phyloP scores from a whole-genome alignment of 2,888 invertebrate genomes.

The Galeruca laticollis region DNA sequence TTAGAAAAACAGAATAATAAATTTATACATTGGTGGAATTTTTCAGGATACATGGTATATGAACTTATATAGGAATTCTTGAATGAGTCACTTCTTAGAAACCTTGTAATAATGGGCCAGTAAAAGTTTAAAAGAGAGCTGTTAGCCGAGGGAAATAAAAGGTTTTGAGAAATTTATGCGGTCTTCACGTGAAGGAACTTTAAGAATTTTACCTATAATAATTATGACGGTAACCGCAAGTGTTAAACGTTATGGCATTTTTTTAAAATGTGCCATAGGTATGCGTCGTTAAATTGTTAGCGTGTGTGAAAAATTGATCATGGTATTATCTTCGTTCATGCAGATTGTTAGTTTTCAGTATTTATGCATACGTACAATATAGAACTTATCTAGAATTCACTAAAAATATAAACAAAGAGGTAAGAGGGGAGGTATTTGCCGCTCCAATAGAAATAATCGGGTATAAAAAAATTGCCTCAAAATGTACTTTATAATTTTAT shows the following conservation, averaged over 20 bases:
- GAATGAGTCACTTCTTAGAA: conserved; percentile 7
- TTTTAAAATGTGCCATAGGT: not conserved
- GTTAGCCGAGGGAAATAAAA: conserved; percentile 3
- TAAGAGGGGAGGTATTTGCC: too few relatives aligned
- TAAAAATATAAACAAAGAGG: too few relatives aligned
- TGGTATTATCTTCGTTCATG: too few relatives aligned
- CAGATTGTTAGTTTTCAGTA: too few relatives aligned
- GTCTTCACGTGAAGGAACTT: conserved; percentile 2
- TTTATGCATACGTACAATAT: too few relatives aligned
- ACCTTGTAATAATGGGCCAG: conserved; percentile 9
- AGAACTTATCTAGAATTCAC: too few relatives aligned
- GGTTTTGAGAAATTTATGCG: not conserved
- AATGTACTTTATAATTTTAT: too few relatives aligned
- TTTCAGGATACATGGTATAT: not conserved
- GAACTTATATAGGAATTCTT: conserved; percentile 10
- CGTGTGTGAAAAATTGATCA: too few relatives aligned
- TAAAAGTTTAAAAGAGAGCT: not conserved
- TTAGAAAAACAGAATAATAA: too few relatives aligned
- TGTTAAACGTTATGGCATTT: not conserved
- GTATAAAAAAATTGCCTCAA: too few relatives aligned
- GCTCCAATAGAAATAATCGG: too few relatives aligned
- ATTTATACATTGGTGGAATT: conserved; percentile 4
- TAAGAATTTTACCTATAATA: not conserved
- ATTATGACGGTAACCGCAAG: not conserved
- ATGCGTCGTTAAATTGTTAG: too few relatives aligned